Conservation (phyloP, 1,140 invertebrate species). For the Drosophila quadrilineata region DNA sequence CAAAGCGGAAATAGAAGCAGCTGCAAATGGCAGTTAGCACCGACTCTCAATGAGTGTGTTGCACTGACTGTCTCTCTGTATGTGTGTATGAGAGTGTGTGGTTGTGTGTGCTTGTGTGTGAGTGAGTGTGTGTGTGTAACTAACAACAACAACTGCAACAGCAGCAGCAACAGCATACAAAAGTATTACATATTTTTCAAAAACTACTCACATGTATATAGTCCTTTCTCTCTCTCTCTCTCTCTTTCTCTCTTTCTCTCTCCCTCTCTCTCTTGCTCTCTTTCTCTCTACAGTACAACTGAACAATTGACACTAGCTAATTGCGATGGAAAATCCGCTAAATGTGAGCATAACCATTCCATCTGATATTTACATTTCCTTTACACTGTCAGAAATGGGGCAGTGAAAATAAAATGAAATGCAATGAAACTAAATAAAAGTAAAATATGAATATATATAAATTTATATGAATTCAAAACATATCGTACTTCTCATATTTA, state of each 20-base stretch:
- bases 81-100: background rate
- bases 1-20: slow-evolving; percentile 74
- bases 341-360: slow-evolving; percentile 49
- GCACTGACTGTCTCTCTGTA: background rate
- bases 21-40: slow-evolving; percentile 69
- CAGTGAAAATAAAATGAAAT: background rate
- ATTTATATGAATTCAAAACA: background rate
- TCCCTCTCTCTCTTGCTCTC: no score
- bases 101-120: slow-evolving; percentile 16
- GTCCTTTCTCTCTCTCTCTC: no score
- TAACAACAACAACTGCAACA: no score
- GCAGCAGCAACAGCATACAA: background rate
- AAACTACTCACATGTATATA: background rate
- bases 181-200: no score
- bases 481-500: no score
- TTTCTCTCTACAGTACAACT: no score
- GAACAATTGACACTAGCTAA: slow-evolving; percentile 71
- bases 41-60: no score
- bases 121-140: background rate
- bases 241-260: no score
- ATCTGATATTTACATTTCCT: no score
- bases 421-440: background rate
- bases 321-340: slow-evolving; percentile 63
- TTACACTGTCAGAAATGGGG: slow-evolving; percentile 31
- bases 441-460: background rate